These are phyloP conservation scores for Xestia sexstrigata DNA, from an alignment of 2,888 invertebrate species.

Conservation along the genomic window DNA sequence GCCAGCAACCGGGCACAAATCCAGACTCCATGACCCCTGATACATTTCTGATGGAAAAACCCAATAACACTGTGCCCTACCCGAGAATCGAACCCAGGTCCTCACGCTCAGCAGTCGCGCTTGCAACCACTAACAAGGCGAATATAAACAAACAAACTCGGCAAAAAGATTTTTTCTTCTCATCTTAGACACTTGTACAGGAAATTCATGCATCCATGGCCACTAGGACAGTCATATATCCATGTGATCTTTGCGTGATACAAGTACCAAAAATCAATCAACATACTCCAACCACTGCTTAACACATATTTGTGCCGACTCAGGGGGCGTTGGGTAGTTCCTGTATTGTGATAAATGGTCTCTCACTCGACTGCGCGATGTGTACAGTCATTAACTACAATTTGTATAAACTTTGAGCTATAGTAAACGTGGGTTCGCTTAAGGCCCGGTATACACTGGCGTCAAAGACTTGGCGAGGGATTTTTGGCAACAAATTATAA, in stretches of 20 bases:
- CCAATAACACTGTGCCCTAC: too few relatives aligned
- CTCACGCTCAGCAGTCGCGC: too few relatives aligned
- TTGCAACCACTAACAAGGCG: background rate
- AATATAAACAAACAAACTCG: background rate
- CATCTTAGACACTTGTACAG: background rate
- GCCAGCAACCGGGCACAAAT: too few relatives aligned
- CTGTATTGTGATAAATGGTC: slow-evolving; percentile 83
- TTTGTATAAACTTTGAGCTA: slow-evolving; percentile 79
- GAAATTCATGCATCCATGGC: too few relatives aligned
- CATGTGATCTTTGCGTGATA: background rate
- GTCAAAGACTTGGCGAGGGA: background rate
- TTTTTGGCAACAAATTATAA: background rate
- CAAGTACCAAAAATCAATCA: slow-evolving; percentile 2
- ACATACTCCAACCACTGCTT: background rate
- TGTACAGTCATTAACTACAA: slow-evolving; percentile 81
- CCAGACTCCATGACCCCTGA: too few relatives aligned
- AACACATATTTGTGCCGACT: slow-evolving; percentile 62
- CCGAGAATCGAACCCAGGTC: too few relatives aligned
- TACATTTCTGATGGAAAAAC: too few relatives aligned
- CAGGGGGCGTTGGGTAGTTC: slow-evolving; percentile 66
- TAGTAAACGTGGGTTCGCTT: slow-evolving; percentile 74
- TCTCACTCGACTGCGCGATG: slow-evolving; percentile 57
- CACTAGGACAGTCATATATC: background rate
- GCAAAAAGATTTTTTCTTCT: background rate
- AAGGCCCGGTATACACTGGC: background rate